Evolutionary conservation across 2,113 vertebrate species (phyloP).

Genomic region (Anas platyrhynchos): DNA sequence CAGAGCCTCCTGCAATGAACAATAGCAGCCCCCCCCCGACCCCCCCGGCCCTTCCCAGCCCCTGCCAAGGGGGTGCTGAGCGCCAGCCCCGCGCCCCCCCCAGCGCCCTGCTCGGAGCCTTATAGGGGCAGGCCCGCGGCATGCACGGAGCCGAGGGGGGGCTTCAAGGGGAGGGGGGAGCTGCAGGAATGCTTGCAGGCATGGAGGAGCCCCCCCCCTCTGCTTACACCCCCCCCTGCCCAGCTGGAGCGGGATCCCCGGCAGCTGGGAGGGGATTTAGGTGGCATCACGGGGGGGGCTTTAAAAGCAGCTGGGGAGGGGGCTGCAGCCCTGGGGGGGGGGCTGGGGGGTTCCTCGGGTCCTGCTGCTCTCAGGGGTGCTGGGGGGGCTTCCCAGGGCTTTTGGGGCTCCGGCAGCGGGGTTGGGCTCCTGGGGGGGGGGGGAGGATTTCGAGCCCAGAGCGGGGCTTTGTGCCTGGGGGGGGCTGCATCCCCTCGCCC

Average conservation of each 20-base stretch:
- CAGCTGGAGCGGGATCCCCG: neutral
- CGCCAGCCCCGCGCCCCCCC: neutral
- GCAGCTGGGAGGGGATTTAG: neutral
- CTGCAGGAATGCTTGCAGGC: neutral
- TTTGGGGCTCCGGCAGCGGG: neutral
- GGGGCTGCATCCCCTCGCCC: neutral
- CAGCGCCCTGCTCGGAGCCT: neutral
- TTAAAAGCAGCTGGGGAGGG: neutral
- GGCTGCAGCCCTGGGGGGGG: neutral
- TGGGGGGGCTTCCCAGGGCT: neutral
- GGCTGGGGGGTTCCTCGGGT: neutral
- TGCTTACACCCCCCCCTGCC: too few relatives aligned
- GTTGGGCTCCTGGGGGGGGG: neutral
- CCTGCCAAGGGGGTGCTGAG: neutral
- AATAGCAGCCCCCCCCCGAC: neutral
- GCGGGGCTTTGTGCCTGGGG: neutral
- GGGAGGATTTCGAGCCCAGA: neutral
- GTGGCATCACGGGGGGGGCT: neutral
- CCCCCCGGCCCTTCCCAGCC: neutral
- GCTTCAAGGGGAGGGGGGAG: neutral
- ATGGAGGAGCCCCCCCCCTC: too few relatives aligned
- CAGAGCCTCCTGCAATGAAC: neutral
- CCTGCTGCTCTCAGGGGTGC: neutral
- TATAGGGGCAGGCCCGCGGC: neutral
- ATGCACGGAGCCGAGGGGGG: neutral